These are phyloP conservation scores for Zaprionus camerounensis DNA, from an alignment of 1,140 invertebrate genomes.

Conservation along the genomic window DNA sequence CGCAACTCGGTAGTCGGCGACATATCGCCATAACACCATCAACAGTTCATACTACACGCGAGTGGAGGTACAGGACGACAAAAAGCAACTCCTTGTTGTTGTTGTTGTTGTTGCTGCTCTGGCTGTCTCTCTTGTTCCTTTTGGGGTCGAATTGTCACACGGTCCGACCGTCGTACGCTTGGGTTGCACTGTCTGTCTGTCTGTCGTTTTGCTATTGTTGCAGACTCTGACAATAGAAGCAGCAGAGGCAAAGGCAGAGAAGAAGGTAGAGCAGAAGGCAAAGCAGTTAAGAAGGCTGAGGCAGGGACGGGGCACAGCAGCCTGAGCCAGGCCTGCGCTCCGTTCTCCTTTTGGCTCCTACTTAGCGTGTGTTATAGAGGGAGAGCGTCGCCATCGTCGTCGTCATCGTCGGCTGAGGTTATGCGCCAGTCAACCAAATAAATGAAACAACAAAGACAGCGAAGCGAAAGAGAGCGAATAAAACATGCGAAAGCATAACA, in stretches of 20 bases:
- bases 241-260: background rate
- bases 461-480: conserved; percentile 50
- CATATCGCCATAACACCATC: conserved; percentile 81
- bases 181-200: conserved; percentile 12
- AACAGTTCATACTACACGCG: conserved; percentile 71
- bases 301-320: background rate
- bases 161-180: conserved; percentile 31
- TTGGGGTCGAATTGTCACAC: conserved; percentile 75
- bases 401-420: conserved; percentile 58
- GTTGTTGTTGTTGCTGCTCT: conserved; percentile 20
- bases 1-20: conserved; percentile 61
- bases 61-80: conserved; percentile 31
- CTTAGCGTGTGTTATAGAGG: conserved; percentile 27
- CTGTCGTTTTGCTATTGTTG: conserved; percentile 64
- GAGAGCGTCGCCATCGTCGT: conserved; percentile 39
- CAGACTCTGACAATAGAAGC: conserved; percentile 75
- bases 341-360: conserved; percentile 27
- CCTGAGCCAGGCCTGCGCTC: conserved; percentile 7
- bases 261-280: background rate
- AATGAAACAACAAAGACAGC: conserved; percentile 76
- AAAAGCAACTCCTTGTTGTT: conserved; percentile 40
- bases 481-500: conserved; percentile 79
- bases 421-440: conserved; percentile 79
- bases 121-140: conserved; percentile 43
- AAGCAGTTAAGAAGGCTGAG: background rate